phyloP scores from a whole-genome alignment of 1,140 invertebrate genomes.

The Triops cancriformis region DNA sequence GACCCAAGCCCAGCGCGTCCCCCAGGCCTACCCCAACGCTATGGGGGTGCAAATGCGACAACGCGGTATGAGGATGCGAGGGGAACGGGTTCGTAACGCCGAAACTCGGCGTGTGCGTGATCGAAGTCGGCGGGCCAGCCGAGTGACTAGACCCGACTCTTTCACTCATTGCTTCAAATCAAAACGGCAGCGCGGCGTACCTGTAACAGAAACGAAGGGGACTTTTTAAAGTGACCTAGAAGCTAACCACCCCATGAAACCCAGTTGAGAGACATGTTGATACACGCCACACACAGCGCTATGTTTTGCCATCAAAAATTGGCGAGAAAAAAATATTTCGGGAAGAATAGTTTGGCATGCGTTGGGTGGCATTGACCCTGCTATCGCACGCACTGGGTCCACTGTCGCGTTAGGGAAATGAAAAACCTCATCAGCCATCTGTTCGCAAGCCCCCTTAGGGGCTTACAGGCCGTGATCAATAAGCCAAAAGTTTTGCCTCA shows the following conservation, averaged over 20 bases:
- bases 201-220: neutral
- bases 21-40: slow-evolving; percentile 14
- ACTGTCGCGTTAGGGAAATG: neutral
- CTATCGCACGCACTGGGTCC: neutral
- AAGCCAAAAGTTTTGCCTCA: neutral
- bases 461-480: neutral
- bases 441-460: neutral
- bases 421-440: slow-evolving; percentile 13
- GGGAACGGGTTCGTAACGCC: neutral
- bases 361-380: neutral
- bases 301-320: too few relatives aligned
- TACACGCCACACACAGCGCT: too few relatives aligned
- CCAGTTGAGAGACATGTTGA: too few relatives aligned
- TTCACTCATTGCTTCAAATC: slow-evolving; percentile 11
- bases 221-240: too few relatives aligned
- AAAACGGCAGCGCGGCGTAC: neutral
- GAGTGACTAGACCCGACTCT: slow-evolving; percentile 12
- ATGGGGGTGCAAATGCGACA: slow-evolving; percentile 21
- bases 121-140: slow-evolving; percentile 13
- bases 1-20: slow-evolving; percentile 22
- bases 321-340: too few relatives aligned
- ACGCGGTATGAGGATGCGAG: slow-evolving; percentile 14
- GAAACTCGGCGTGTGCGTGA: neutral
- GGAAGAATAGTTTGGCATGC: too few relatives aligned
- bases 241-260: too few relatives aligned